Evolutionary conservation across 92 coral and sea anemone genomes (phyloP), one percentile per base, ranked within the genome.

Genomic region (Porites evermanni): DNA sequence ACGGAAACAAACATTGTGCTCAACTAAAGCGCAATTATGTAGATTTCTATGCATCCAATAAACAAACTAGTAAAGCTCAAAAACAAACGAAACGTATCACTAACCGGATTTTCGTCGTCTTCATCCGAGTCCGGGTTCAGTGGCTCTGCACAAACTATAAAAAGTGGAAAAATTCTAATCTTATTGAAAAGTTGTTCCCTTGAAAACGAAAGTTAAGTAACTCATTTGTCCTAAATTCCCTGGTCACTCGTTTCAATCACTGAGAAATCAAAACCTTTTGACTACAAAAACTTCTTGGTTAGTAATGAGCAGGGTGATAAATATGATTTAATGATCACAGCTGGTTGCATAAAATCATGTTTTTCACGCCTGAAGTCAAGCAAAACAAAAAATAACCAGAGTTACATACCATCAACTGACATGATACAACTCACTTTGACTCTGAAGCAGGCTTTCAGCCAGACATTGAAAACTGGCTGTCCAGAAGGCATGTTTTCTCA

Each of bases 91-190:
- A 74, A 32, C 64, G 60, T 32, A 7, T 18, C 58, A 80, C 94
- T 78, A 74, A 95, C 99, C 86, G 94, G 93, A 79, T 97, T 93
- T 77, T 97, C 99, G 52, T 97, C 99, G 8, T 97, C 99, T 7
- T 96, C 99, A 29, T 97, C 99, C 73, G 98, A 95, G 73, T 95
- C 98, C 8, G 99, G 98, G 78, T 94, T 94, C 20, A 91, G 85
- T 61, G 99, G 99, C 67, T 97, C 99, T 16, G 99, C 99, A 88
- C 98, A 96, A 79, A 96, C 99, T 96, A 84, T 87, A 68, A 80
- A 80, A 70, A 64, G 58, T 44, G 23, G 52, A 56, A 65, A 80
- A 68, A 17, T 20, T 67, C 11, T 38, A 6, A 12, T 21, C 14
- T 72, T 47, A 24, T 56, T 18, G 44, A 71, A 51, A 19, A 1